Percentiles rank a stretch among this genome's conserved stretches.
These are phyloP conservation scores for Ochotona curzoniae DNA, from an alignment of 2,113 vertebrate genomes.

Conservation along the genomic window DNA sequence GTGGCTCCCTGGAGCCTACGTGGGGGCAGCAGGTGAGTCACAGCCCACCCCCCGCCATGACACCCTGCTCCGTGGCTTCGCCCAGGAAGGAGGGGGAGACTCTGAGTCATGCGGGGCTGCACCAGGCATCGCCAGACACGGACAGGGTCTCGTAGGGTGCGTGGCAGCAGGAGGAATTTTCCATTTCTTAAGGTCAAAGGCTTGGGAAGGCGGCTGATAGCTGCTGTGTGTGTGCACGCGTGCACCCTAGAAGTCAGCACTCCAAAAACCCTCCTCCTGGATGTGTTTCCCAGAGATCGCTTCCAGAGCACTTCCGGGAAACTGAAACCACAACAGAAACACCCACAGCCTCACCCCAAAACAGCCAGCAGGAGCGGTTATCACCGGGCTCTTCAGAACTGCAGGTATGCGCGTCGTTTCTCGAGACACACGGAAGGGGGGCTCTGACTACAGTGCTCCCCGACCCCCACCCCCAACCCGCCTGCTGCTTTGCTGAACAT, in stretches of 20 bases:
- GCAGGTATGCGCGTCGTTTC: accelerated
- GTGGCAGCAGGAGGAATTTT: slow-evolving; percentile 65
- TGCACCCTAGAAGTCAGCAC: slow-evolving; percentile 60
- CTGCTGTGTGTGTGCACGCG: background rate
- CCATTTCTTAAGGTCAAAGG: slow-evolving; percentile 79
- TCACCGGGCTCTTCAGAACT: background rate
- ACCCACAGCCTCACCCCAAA: slow-evolving; percentile 66
- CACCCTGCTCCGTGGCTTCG: background rate
- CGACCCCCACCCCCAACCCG: accelerated
- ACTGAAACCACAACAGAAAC: slow-evolving; percentile 72
- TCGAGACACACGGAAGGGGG: background rate
- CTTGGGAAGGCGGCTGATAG: slow-evolving; percentile 50
- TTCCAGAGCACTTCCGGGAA: slow-evolving; percentile 78
- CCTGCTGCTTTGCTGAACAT: background rate
- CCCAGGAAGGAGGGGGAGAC: background rate
- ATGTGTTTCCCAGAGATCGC: slow-evolving; percentile 57
- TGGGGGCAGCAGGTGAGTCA: background rate
- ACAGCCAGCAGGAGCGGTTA: slow-evolving; percentile 57
- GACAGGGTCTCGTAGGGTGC: slow-evolving; percentile 27
- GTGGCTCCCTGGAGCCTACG: accelerated
- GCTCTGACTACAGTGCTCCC: too few relatives aligned
- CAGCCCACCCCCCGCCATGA: background rate
- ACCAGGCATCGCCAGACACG: slow-evolving; percentile 58
- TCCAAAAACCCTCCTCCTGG: slow-evolving; percentile 78
- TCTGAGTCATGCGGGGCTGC: slow-evolving; percentile 22